Base-by-base conservation (phyloP, 2,888 invertebrate species). In the Gibbula magus region DNA sequence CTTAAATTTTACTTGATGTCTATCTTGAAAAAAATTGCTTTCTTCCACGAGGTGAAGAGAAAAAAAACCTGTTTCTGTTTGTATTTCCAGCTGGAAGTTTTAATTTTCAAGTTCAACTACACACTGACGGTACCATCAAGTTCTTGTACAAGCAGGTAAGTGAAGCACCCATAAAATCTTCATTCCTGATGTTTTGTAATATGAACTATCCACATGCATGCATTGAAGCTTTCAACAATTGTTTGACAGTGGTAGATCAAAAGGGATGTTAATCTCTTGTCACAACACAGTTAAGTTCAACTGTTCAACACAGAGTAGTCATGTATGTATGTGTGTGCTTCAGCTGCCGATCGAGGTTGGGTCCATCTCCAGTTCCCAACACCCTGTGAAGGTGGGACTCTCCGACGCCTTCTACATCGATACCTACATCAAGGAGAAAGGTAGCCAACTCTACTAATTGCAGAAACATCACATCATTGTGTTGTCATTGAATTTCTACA, bases 361-460 rank as follows among this genome's bases (percentile, higher is more conserved):
- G 82, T 93, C 95, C 3, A 98, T 99, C 85, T 95, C 96, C 88
- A 97, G 97, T 90, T 94, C 94, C 35, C 95, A 96, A 79, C 99
- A 99, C 94, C 99, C 99, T 0, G 98, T 99, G 53, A 99, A 99
- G 94, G 96, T 99, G 78, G 99, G 99, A 67, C 95, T 99, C 70
- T 98, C 98, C 73, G 99, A 99, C 94, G 99, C 99, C 0, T 99
- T 98, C 92, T 97, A 98, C 86, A 96, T 97, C 90, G 98, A 99
- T 91, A 95, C 96, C 89, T 95, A 95, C 70, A 94, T 96, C 53
- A 78, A 77, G 67, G 66, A 81, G 18, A 75, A 76, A 29, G 83
- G 87, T 87, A 80, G 80, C 22, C 5, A 25, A 18, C 4, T 56
- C 8, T 25, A 10, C 4, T 16, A 10, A 18, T 54, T 54, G n/a